Conservation (phyloP, 2,113 vertebrate species). For the Asarcornis scutulata region DNA sequence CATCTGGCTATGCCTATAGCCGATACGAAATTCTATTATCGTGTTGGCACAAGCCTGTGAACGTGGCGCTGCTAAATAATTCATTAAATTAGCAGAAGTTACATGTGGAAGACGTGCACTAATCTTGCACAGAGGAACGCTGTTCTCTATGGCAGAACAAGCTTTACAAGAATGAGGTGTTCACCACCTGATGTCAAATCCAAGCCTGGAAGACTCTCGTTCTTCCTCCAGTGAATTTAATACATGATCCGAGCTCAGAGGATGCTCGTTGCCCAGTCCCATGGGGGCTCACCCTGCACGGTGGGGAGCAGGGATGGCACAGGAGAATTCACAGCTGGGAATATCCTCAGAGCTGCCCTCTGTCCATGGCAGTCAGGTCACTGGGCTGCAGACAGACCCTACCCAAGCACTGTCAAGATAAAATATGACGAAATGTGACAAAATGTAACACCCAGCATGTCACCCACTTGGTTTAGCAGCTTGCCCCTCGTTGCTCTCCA, state of each 20-base stretch:
- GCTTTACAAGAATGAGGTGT: neutral
- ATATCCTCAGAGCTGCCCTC: neutral
- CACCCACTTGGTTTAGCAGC: neutral
- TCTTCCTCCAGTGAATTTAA: neutral
- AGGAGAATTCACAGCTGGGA: neutral
- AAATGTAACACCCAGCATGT: neutral
- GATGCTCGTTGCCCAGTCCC: accelerated
- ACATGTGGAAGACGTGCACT: neutral
- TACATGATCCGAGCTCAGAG: neutral
- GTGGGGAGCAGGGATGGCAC: neutral
- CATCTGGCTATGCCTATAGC: conserved; percentile 49
- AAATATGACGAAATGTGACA: neutral
- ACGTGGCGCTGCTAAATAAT: conserved; percentile 58
- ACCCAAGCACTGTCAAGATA: neutral
- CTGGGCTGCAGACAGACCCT: neutral
- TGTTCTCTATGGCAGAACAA: conserved; percentile 23
- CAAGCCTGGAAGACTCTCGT: neutral
- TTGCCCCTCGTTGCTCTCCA: neutral
- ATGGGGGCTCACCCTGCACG: neutral
- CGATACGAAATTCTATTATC: conserved; percentile 44
- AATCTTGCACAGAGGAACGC: neutral
- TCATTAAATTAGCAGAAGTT: conserved; percentile 66
- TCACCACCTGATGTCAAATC: neutral
- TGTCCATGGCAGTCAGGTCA: neutral
- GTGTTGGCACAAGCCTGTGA: conserved; percentile 33